Evolutionary conservation across 2,888 invertebrate genomes (phyloP).

Genomic region (Nasonia oneida): DNA sequence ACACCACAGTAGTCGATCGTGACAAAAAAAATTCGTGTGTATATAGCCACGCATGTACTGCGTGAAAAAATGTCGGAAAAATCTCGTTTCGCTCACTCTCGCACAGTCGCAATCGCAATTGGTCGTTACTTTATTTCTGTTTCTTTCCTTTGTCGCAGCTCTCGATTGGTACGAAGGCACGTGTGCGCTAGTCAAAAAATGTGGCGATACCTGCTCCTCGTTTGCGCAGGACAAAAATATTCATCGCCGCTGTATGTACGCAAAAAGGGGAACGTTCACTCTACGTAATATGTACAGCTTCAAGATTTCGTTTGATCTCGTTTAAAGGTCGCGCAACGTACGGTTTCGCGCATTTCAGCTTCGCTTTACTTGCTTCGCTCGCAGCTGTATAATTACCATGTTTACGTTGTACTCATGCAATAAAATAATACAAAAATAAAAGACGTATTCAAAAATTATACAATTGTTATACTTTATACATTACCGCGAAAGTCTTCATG

Average conservation of each 20-base stretch:
- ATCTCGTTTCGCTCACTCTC: slow-evolving; percentile 60
- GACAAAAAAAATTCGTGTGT: background rate
- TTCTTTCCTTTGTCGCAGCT: slow-evolving; percentile 7
- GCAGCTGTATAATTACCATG: background rate
- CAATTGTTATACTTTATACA: slow-evolving; percentile 10
- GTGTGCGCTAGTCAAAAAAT: slow-evolving; percentile 22
- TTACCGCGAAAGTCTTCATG: slow-evolving; percentile 28
- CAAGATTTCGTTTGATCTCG: slow-evolving; percentile 19
- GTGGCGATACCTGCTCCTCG: background rate
- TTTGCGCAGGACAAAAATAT: background rate
- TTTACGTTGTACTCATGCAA: slow-evolving; percentile 31
- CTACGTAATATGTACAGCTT: slow-evolving; percentile 17
- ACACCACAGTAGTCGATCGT: slow-evolving; percentile 14
- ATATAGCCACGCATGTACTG: slow-evolving; percentile 13
- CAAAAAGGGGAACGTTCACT: slow-evolving; percentile 15
- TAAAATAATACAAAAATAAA: slow-evolving; percentile 40
- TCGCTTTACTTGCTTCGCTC: background rate
- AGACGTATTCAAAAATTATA: background rate
- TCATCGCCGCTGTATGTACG: background rate
- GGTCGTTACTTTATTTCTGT: background rate
- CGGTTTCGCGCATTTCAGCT: too few relatives aligned
- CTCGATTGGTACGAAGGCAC: background rate
- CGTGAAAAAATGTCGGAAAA: slow-evolving; percentile 63
- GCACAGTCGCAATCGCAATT: slow-evolving; percentile 59
- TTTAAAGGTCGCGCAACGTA: background rate